Evolutionary conservation across 2,113 vertebrate species (phyloP).

Genomic region (Ginglymostoma cirratum): DNA sequence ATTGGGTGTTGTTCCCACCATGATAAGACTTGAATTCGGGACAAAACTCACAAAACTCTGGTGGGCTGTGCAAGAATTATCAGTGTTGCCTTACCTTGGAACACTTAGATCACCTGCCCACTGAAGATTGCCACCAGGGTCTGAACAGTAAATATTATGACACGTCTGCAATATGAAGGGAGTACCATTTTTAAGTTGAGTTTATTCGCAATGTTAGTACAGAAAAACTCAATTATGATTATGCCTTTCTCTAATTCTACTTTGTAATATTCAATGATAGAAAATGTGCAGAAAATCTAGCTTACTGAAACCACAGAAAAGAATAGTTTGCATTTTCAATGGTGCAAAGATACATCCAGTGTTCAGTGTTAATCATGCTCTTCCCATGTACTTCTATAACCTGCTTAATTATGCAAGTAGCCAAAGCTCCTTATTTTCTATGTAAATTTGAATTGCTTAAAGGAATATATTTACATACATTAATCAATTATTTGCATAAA

Average conservation of each 20-base stretch:
- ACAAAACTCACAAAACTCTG: too few species aligned
- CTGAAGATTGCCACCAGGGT: neutral
- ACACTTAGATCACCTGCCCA: neutral
- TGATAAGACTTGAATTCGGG: neutral
- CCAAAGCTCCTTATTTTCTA: constrained; percentile 29
- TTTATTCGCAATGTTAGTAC: neutral
- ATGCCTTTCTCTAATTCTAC: constrained; percentile 23
- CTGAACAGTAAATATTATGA: neutral
- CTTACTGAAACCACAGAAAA: neutral
- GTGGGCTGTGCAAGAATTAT: neutral
- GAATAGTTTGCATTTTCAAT: constrained; percentile 6
- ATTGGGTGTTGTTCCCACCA: neutral
- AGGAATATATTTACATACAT: constrained; percentile 20
- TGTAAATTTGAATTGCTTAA: constrained; percentile 8
- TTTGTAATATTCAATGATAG: constrained; percentile 1
- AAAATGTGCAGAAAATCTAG: constrained; percentile 18
- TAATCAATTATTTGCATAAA: constrained; percentile 27
- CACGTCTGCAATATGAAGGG: neutral
- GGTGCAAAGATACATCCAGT: constrained; percentile 8
- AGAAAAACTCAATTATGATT: neutral
- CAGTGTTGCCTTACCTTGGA: neutral
- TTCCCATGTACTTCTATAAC: constrained; percentile 18
- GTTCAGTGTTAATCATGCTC: constrained; percentile 11
- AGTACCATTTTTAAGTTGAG: neutral
- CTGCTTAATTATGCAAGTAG: constrained; percentile 27